Evolutionary conservation across 1,140 invertebrate genomes (phyloP).

Genomic region (Heliconius nattereri): DNA sequence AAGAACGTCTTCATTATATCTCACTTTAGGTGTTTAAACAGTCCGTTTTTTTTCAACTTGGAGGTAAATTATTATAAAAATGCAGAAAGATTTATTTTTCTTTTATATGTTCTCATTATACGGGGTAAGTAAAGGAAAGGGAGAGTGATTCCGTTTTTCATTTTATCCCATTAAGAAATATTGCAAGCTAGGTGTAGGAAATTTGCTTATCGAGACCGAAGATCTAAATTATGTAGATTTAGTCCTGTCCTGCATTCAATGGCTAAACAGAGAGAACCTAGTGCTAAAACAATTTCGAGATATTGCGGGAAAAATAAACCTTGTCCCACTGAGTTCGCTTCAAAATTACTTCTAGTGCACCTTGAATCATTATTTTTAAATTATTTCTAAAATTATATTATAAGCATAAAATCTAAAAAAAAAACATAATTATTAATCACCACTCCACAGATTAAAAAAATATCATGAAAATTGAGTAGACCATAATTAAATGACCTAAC

Average conservation of each 20-base stretch:
- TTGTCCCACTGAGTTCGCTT: no score
- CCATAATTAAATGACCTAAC: constrained; percentile 9
- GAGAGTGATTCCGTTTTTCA: background rate
- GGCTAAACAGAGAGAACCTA: no score
- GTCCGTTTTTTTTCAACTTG: background rate
- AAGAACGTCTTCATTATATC: constrained; percentile 11
- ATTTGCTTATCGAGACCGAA: no score
- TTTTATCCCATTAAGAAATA: no score
- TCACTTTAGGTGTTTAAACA: constrained; percentile 13
- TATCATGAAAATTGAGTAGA: constrained; percentile 4
- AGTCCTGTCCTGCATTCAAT: no score
- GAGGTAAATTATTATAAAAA: background rate
- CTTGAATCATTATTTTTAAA: no score
- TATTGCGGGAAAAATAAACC: no score
- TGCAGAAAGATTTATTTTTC: background rate
- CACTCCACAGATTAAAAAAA: constrained; percentile 2
- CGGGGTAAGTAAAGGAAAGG: background rate
- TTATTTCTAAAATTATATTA: no score
- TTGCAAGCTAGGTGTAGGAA: no score
- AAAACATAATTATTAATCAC: background rate
- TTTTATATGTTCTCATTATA: background rate
- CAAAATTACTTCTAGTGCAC: no score
- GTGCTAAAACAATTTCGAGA: no score
- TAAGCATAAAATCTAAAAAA: background rate
- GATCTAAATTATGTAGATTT: no score